Evolutionary conservation across 2,113 vertebrate species (phyloP).

Genomic region (Hippoglossus stenolepis): DNA sequence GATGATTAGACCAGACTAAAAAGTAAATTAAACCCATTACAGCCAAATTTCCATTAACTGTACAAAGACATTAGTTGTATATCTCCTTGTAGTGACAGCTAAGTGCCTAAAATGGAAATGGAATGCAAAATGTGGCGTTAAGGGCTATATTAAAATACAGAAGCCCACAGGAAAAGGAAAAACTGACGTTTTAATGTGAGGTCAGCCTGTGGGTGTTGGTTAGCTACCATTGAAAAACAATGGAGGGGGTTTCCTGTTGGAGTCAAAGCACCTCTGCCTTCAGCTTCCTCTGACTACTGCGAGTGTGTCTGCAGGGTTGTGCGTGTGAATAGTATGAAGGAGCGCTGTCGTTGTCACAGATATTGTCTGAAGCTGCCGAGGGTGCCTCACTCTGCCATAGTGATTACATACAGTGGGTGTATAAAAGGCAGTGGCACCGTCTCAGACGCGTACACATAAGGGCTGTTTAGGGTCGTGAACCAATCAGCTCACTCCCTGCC

Average conservation of each 20-base stretch:
- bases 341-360: background rate
- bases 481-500: conserved; percentile 19
- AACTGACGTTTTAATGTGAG: conserved; percentile 45
- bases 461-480: conserved; percentile 45
- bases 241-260: conserved; percentile 78
- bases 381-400: background rate
- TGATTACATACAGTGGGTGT: background rate
- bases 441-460: conserved; percentile 31
- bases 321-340: conserved; percentile 6
- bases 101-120: conserved; percentile 37
- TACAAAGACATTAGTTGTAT: background rate
- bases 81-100: background rate
- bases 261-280: conserved; percentile 64
- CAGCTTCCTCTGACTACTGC: conserved; percentile 72
- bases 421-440: conserved; percentile 5
- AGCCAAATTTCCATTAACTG: background rate
- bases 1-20: too few species aligned
- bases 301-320: conserved; percentile 11
- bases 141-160: conserved; percentile 33
- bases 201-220: conserved; percentile 57
- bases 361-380: background rate
- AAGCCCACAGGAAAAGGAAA: background rate
- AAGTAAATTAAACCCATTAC: too few species aligned
- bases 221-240: conserved; percentile 71
- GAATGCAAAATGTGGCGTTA: conserved; percentile 9